These are phyloP conservation scores for Pollenia angustigena DNA, from an alignment of 2,888 invertebrate species.

Conservation along the genomic window DNA sequence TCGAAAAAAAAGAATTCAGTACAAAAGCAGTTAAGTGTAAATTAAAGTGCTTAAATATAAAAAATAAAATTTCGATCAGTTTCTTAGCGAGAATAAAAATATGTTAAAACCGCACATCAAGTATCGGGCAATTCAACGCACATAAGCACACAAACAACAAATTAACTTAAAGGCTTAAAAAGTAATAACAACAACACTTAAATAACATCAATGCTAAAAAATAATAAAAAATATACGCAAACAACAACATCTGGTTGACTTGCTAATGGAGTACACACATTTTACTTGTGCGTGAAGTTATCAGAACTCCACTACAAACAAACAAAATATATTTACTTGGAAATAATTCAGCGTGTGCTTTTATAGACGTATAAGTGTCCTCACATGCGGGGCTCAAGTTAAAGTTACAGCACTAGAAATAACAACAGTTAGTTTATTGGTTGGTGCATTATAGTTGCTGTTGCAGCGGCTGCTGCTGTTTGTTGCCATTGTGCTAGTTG, in stretches of 20 bases:
- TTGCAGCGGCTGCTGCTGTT: conserved; percentile 14
- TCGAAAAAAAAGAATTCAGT: not conserved
- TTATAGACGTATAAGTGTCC: not conserved
- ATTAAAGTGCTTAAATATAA: too few species aligned
- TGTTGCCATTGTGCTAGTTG: not conserved
- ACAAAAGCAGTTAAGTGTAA: not conserved
- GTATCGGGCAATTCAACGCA: not conserved
- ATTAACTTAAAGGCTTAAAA: too few species aligned
- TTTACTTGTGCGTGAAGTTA: not conserved
- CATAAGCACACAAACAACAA: too few species aligned
- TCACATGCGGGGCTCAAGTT: not conserved
- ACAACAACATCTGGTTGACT: conserved; percentile 16
- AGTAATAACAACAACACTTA: not conserved
- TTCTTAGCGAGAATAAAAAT: not conserved
- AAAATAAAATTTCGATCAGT: not conserved
- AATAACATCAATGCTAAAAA: not conserved
- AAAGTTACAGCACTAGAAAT: not conserved
- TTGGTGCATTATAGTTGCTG: not conserved
- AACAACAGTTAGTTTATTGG: not conserved
- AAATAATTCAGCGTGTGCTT: too few species aligned
- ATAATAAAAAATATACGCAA: not conserved
- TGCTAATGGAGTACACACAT: not conserved
- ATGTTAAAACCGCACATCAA: not conserved
- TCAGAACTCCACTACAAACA: not conserved
- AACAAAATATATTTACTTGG: not conserved